A percentile compares a stretch with the other conserved stretches of the same genome.
phyloP scores from a whole-genome alignment of 1,140 invertebrate genomes.

The Heliconius hermathena region DNA sequence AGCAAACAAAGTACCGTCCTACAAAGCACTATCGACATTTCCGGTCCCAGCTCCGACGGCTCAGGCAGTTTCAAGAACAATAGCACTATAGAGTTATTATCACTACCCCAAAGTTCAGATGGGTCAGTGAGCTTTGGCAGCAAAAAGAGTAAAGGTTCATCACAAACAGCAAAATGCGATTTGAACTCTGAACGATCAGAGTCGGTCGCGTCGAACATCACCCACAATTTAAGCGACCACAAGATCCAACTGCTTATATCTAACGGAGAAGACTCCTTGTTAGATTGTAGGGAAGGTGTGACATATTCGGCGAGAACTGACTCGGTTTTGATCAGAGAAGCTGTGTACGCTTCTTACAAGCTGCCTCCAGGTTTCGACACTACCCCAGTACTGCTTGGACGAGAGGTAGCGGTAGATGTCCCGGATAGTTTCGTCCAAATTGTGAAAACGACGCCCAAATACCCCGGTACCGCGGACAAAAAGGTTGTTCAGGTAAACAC shows the following conservation, averaged over 20 bases:
- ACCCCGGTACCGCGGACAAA: conserved; percentile 84
- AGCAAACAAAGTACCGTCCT: conserved; percentile 74
- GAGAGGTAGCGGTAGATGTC: conserved; percentile 89
- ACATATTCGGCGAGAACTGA: conserved; percentile 75
- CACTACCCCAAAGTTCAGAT: conserved; percentile 78
- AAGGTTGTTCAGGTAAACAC: conserved; percentile 79
- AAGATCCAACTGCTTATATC: conserved; percentile 78
- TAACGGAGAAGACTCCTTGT: conserved; percentile 76
- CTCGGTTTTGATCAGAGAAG: conserved; percentile 76
- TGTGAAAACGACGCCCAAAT: conserved; percentile 88
- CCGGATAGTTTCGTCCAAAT: conserved; percentile 89
- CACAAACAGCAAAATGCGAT: conserved; percentile 77
- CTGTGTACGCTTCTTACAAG: conserved; percentile 74
- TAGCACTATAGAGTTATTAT: conserved; percentile 72
- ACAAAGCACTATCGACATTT: conserved; percentile 60
- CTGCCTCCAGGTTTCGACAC: conserved; percentile 72
- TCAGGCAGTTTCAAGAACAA: conserved; percentile 76
- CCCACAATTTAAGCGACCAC: conserved; percentile 67
- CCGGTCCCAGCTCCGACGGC: conserved; percentile 66
- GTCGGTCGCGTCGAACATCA: conserved; percentile 62
- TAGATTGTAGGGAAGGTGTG: conserved; percentile 76
- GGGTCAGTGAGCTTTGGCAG: conserved; percentile 81
- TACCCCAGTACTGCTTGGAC: conserved; percentile 81
- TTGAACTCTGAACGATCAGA: conserved; percentile 63
- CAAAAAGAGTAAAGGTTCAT: conserved; percentile 80